Conservation (phyloP, 2,888 invertebrate genomes). For the Apodemia duryi region DNA sequence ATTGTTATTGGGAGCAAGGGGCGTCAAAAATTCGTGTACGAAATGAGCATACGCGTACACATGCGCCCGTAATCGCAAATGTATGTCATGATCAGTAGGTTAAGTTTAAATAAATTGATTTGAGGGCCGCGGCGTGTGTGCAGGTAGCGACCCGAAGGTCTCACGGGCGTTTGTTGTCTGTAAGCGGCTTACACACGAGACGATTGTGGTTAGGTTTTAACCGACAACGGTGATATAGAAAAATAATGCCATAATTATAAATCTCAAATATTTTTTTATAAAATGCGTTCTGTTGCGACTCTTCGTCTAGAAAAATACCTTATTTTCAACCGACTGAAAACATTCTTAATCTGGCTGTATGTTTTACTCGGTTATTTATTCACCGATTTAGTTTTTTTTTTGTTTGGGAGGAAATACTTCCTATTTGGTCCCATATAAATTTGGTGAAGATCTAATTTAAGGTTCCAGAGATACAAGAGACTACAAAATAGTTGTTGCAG, state of each 20-base stretch:
- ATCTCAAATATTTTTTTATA: neutral
- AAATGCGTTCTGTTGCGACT: too few relatives aligned
- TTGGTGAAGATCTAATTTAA: too few relatives aligned
- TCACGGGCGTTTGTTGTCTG: conserved; percentile 23
- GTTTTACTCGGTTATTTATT: too few relatives aligned
- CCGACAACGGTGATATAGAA: conserved; percentile 1
- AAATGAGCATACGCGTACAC: conserved; percentile 51
- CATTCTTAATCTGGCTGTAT: too few relatives aligned
- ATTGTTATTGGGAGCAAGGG: conserved; percentile 33
- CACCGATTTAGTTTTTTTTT: too few relatives aligned
- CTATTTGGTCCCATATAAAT: too few relatives aligned
- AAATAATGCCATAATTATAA: neutral
- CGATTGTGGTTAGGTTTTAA: conserved; percentile 3
- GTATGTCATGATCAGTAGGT: conserved; percentile 79
- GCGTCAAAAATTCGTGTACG: conserved; percentile 42
- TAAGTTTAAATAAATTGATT: conserved; percentile 74
- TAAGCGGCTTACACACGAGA: conserved; percentile 14
- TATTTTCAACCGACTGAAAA: too few relatives aligned
- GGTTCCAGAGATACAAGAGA: too few relatives aligned
- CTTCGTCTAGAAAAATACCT: too few relatives aligned
- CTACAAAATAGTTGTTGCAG: too few relatives aligned
- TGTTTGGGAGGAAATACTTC: too few relatives aligned
- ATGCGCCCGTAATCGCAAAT: conserved; percentile 65
- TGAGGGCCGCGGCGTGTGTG: conserved; percentile 48
- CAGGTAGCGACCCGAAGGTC: conserved; percentile 47